Evolutionary conservation across 2,888 invertebrate genomes (phyloP).

Genomic region (Penaeus monodon): DNA sequence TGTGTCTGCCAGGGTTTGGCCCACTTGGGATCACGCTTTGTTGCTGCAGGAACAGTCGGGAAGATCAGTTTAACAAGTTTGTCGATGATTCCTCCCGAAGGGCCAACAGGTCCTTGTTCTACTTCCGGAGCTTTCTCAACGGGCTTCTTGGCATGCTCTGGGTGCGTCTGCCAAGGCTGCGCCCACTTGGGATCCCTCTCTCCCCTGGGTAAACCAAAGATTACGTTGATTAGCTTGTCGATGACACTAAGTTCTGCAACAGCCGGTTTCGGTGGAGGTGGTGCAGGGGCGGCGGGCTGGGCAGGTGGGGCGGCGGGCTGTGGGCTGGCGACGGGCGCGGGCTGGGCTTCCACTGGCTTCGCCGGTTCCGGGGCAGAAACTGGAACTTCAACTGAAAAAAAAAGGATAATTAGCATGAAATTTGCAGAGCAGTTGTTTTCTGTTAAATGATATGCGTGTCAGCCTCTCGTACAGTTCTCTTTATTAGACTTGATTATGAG

Average conservation of each 20-base stretch:
- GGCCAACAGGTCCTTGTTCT: background rate
- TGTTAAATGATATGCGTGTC: no score
- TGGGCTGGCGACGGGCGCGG: background rate
- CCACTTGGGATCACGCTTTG: slow-evolving; percentile 53
- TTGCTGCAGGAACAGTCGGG: background rate
- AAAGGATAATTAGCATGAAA: no score
- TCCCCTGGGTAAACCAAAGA: slow-evolving; percentile 37
- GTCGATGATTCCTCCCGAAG: slow-evolving; percentile 43
- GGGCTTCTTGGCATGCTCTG: slow-evolving; percentile 17
- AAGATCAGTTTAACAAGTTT: slow-evolving; percentile 52
- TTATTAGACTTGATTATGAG: no score
- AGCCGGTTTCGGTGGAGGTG: background rate
- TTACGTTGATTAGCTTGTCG: slow-evolving; percentile 36
- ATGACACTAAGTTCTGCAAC: slow-evolving; percentile 13
- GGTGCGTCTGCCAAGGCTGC: slow-evolving; percentile 50
- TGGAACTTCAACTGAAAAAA: no score
- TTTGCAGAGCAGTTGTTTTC: no score
- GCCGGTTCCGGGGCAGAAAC: background rate
- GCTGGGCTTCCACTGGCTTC: background rate
- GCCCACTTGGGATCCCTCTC: slow-evolving; percentile 48
- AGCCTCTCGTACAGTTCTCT: no score
- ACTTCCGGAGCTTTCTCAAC: slow-evolving; percentile 8
- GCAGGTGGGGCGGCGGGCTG: background rate
- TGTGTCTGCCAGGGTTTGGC: slow-evolving; percentile 63
- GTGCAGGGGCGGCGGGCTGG: background rate